Base-by-base conservation (phyloP, 2,888 invertebrate species). In the Napeogenes sylphis region DNA sequence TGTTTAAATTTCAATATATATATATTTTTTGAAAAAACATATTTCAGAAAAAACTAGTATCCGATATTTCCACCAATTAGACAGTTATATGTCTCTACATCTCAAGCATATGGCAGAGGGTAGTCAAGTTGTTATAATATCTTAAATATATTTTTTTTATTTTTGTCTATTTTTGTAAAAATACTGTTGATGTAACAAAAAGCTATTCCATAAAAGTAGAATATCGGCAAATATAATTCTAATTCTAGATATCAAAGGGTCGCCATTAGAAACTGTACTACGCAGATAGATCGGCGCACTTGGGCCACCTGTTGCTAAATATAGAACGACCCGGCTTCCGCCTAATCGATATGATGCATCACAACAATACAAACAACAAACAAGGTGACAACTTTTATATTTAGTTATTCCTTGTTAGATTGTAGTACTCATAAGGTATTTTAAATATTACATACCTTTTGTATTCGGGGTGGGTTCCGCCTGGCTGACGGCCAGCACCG, bases 221-320 rank as follows among this genome's bases (percentile, higher is more conserved):
- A 2, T 3, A 10, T 10, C 12, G 3, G 6, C 3, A 42, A 8
- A 10, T 42, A 42, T 10, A 10, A 42, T 42, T 42, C 12, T 10
- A 42, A 10, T 10, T 42, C 10, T 42, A 42, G 12, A 2, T 42
- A 42, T 6, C 42, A 42, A 42, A 42, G 82, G 77, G 80, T 82
- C 80, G 79, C 67, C 76, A 71, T 75, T 75, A 68, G 75, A 67
- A 68, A 62, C 65, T 63, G 68, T 77, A 80, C 77, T 83, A 83
- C 87, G 85, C 78, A 84, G 77, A 71, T 73, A 70, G 72, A 68
- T 73, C 68, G 72, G 75, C 83, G 80, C 78, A 78, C 75, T 73
- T 73, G 74, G 73, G 76, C 77, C 84, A 89, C 89, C 84, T 89
- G 90, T 89, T 90, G 90, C 87, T 89, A 89, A 82, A 84, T 81